These are phyloP conservation scores for Sebastes matsubarae DNA, from an alignment of 2,797 vertebrate species.

Conservation along the genomic window DNA sequence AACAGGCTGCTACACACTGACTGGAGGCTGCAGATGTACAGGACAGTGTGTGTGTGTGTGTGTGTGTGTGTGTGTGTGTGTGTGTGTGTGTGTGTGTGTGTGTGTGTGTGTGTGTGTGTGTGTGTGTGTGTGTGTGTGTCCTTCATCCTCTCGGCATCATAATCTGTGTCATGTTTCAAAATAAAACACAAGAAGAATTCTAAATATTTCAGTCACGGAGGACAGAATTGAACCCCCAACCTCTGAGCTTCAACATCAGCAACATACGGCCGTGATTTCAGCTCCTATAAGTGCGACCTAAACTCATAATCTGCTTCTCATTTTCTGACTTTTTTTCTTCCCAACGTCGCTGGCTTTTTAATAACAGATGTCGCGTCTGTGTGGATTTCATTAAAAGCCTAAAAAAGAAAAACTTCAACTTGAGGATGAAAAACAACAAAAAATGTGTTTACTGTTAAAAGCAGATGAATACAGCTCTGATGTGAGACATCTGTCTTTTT, in stretches of 20 bases:
- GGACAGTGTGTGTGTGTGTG: neutral
- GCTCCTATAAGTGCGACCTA: neutral
- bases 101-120: neutral
- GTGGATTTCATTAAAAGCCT: conserved; percentile 30
- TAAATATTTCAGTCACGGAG: neutral
- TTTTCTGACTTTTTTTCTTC: neutral
- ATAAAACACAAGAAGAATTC: neutral
- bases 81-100: neutral
- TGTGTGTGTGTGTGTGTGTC: conserved; percentile 1
- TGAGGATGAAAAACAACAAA: neutral
- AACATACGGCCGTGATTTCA: neutral
- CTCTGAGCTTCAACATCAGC: neutral
- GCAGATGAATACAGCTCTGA: neutral
- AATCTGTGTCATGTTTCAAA: neutral
- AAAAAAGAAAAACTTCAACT: conserved; percentile 6
- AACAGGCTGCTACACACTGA: conserved; percentile 13
- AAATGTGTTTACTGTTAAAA: conserved; percentile 30
- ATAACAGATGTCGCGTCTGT: conserved; percentile 38
- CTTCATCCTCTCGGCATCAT: neutral
- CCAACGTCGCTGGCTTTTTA: neutral
- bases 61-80: neutral
- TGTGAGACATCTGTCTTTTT: neutral
- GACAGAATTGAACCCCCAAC: neutral
- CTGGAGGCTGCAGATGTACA: neutral
- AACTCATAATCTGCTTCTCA: conserved; percentile 45